These are phyloP conservation scores for Cyphomyrus discorhynchus DNA, from an alignment of 2,113 vertebrate species.

Conservation along the genomic window DNA sequence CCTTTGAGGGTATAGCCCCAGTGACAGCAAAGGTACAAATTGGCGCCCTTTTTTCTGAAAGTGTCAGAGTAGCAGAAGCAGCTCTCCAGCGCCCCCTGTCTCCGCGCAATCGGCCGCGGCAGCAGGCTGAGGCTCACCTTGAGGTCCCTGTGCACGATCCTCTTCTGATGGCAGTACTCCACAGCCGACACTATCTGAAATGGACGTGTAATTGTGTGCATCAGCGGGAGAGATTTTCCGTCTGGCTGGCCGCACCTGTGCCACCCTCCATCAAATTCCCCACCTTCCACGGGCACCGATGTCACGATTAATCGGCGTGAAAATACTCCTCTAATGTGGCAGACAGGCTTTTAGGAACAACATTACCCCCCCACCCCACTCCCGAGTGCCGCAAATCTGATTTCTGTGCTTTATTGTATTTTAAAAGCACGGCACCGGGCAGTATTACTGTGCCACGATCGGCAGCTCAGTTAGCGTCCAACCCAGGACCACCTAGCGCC, in stretches of 20 bases:
- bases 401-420: not conserved
- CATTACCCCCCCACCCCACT: not conserved
- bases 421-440: not conserved
- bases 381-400: not conserved
- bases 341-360: not conserved
- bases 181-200: constrained; percentile 97
- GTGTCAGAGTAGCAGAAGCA: not conserved
- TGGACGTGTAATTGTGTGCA: constrained; percentile 23
- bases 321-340: not conserved
- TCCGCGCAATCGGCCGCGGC: not conserved
- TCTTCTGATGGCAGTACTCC: constrained; percentile 95
- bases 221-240: not conserved
- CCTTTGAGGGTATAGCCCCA: too few relatives aligned
- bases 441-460: not conserved
- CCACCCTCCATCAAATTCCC: not conserved
- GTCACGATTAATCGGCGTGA: not conserved
- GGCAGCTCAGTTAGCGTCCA: not conserved
- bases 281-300: not conserved
- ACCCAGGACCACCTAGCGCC: not conserved
- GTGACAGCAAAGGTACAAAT: too few relatives aligned
- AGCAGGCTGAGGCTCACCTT: constrained; percentile 64
- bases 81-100: not conserved
- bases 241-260: not conserved
- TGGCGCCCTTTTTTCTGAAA: too few relatives aligned
- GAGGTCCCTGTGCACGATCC: constrained; percentile 93